Base-by-base conservation (phyloP, 2,888 invertebrate genomes). In the Trachelus stipa region DNA sequence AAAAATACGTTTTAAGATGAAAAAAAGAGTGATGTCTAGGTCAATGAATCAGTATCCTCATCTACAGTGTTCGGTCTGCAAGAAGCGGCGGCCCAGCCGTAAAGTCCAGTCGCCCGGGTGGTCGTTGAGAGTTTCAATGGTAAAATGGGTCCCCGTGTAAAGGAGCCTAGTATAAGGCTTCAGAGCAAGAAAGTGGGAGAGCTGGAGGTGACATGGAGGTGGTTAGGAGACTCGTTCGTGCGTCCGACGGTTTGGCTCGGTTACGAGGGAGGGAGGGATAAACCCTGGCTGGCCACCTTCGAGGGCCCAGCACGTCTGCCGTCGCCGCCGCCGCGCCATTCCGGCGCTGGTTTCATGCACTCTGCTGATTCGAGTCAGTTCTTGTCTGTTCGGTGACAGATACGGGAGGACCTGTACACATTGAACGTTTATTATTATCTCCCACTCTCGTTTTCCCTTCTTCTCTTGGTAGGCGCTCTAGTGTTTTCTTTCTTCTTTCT, bases 271-370 rank as follows among this genome's bases (percentile, higher is more conserved):
- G 88, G 88, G 79, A 69, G 87, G 87, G 71, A 71, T 31, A 85
- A 88, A 83, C 85, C 83, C 86, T 86, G 86, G 86, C 85, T 86
- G 86, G 86, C 85, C 87, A 88, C 88, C 88, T 88, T 86, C 81
- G 86, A 86, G 87, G 85, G 85, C 83, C 85, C 85, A 56, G 56
- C 23, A 23, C 56, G 56, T 71, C 71, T 71, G 82, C 83, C 78
- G 75, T 81, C 79, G 82, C 83, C 31, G 82, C 83, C 78, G 75
- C 81, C 79, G 82, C 83, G 81, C 81, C 85, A 84, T 84, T 86
- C 84, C 83, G 77, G 80, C 81, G 79, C 75, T 82, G 83, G 85
- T 86, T 85, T 85, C 84, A 83, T 85, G 81, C 83, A 83, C 83
- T 83, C 81, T 83, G 83, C 80, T 80, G 81, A 80, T 84, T 84